Evolutionary conservation across 1,140 invertebrate genomes (phyloP).

Genomic region (Reticulitermes speratus): DNA sequence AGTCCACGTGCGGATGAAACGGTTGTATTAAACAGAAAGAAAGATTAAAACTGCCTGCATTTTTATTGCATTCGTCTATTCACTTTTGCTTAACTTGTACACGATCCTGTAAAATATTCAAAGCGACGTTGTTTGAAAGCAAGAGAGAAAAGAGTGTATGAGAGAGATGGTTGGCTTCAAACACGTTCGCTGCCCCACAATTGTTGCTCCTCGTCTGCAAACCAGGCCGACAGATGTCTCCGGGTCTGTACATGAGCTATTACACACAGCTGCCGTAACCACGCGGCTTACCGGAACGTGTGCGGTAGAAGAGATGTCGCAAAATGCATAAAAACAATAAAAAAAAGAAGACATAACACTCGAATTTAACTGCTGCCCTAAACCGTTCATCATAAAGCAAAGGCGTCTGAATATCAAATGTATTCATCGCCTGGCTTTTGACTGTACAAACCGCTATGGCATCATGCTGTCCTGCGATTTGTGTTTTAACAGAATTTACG

Average conservation of each 20-base stretch:
- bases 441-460: background rate
- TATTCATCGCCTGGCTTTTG: background rate
- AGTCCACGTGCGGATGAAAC: background rate
- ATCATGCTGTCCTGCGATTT: too few relatives aligned
- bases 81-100: background rate
- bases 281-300: background rate
- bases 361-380: background rate
- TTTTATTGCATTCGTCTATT: background rate
- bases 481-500: too few relatives aligned
- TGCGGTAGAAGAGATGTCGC: background rate
- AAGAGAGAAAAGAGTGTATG: background rate
- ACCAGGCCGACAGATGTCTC: conserved; percentile 16
- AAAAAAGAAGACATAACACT: background rate
- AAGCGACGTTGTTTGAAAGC: background rate
- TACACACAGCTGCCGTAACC: background rate
- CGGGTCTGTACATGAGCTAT: background rate
- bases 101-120: conserved; percentile 12
- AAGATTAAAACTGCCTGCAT: background rate
- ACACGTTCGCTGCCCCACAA: background rate
- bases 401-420: background rate
- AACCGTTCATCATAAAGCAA: background rate
- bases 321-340: background rate
- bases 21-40: background rate
- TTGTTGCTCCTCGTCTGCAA: background rate
- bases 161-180: background rate